Evolutionary conservation across 2,113 vertebrate genomes (phyloP).

Genomic region (Accipiter cooperii): DNA sequence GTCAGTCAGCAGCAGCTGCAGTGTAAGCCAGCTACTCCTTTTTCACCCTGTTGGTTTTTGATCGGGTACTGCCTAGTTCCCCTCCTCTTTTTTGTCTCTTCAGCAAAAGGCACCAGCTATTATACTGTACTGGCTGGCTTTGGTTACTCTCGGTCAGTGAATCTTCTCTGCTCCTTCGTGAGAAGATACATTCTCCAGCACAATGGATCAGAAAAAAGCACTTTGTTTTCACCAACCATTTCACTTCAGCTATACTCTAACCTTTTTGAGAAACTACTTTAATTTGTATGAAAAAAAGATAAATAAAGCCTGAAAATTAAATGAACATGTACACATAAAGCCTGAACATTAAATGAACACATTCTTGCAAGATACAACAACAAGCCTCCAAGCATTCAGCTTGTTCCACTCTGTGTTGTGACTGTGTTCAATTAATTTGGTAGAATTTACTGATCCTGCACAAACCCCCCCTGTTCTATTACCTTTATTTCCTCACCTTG

Average conservation of each 20-base stretch:
- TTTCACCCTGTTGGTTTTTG: neutral
- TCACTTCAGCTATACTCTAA: neutral
- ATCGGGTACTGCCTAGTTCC: neutral
- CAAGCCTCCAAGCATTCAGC: neutral
- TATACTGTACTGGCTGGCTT: neutral
- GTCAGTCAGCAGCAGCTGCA: neutral
- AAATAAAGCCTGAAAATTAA: neutral
- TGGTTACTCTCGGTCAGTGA: too few species aligned
- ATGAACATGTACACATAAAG: neutral
- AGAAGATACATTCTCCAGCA: neutral
- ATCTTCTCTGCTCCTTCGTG: neutral
- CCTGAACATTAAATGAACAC: neutral
- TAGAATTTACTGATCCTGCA: neutral
- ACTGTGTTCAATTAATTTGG: neutral
- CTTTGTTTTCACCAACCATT: neutral
- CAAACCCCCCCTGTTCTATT: neutral
- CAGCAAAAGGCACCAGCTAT: neutral
- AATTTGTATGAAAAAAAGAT: neutral
- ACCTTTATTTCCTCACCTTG: neutral
- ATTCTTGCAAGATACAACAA: neutral
- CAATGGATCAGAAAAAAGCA: neutral
- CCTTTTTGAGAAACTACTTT: neutral
- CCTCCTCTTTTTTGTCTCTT: neutral
- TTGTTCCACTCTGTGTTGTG: neutral
- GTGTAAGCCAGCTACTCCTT: neutral